Evolutionary conservation across 2,113 vertebrate genomes (phyloP), one percentile per base, ranked within the genome.

Genomic region (Bubo bubo): DNA sequence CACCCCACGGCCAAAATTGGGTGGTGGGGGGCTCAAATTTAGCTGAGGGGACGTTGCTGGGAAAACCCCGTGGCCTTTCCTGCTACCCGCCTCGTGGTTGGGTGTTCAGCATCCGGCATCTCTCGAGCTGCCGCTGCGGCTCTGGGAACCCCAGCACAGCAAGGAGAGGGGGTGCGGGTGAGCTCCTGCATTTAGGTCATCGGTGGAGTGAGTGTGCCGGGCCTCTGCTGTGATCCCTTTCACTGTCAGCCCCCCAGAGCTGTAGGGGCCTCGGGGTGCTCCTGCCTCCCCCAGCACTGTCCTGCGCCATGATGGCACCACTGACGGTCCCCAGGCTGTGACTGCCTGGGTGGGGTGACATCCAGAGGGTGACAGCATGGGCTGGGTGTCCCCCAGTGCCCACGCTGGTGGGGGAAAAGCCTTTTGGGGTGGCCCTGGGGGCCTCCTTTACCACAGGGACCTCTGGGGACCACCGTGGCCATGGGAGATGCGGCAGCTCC

Each of bases 1-100:
- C 12, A 19, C 7, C 20, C 2, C 18, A 4, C 3, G 12, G 49
- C 20, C 45, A 34, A 56, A 66, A 14, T 1, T 58, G 14, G 32
- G 27, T n/a, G 1, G 37, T 1, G 1, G 12, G 7, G 19, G 56
- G 23, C 27, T 80, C 34, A 23, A 10, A 6, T 21, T 18, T 20
- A 20, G 24, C 53, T 0, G 1, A 76, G 76, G 39, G 28, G 27
- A 35, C 1, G 1, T 32, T 10, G 20, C 32, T 1, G 0, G 34
- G 86, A 43, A 83, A 90, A 37, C 28, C 68, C 32, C 2, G 0
- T 28, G 63, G 68, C 50, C 15, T 73, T 67, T 88, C 64, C 66
- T 71, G 64, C 37, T 56, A 5, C 67, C n/a, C 7, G 0, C 39
- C 34, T 14, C 4, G 1, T 1, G 0, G 43, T 7, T 81, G 79